These are phyloP conservation scores for Mus spretus DNA, from an alignment of 2,797 vertebrate genomes.

Conservation along the genomic window DNA sequence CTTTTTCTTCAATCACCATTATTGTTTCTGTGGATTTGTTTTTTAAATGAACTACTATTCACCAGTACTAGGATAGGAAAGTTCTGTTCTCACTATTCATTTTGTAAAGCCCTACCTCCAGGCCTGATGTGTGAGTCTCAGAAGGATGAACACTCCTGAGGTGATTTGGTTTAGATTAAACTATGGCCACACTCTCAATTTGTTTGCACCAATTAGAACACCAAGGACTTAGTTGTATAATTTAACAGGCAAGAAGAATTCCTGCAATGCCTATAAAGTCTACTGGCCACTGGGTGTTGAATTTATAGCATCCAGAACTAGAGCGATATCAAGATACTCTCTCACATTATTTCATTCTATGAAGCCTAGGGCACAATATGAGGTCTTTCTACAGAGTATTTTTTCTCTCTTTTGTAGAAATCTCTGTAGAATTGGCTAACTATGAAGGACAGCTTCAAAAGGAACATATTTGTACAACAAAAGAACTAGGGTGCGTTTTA, in stretches of 20 bases:
- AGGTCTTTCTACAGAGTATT: background rate
- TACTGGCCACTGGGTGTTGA: background rate
- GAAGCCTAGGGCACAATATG: background rate
- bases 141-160: too few species aligned
- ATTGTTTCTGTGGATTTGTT: background rate
- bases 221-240: background rate
- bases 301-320: background rate
- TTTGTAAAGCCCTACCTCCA: background rate
- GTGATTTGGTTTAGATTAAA: background rate
- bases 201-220: background rate
- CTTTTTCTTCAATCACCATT: background rate
- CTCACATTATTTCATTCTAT: background rate
- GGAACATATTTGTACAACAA: background rate
- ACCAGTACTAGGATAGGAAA: fast-evolving
- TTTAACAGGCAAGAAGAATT: background rate
- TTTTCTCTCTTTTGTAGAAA: background rate
- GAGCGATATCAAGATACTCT: background rate
- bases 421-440: background rate
- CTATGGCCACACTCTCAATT: too few species aligned
- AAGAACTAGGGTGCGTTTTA: background rate
- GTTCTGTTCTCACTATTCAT: fast-evolving
- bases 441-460: background rate
- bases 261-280: background rate
- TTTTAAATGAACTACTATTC: background rate
- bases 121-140: background rate